Evolutionary conservation across 2,888 invertebrate genomes (phyloP).

Genomic region (Myathropa florea): DNA sequence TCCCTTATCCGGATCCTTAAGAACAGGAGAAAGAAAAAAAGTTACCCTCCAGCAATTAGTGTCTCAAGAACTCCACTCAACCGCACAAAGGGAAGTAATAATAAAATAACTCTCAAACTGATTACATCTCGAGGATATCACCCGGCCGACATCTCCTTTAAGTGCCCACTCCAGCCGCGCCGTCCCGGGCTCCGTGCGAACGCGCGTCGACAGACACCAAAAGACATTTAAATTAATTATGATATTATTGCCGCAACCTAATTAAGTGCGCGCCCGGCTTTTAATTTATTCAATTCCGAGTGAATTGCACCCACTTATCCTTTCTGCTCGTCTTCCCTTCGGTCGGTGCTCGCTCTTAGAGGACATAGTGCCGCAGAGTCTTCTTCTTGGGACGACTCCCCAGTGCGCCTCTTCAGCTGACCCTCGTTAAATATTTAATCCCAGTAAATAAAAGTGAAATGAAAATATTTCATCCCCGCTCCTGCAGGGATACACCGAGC

Average conservation of each 20-base stretch:
- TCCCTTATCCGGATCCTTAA: neutral
- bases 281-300: slow-evolving; percentile 65
- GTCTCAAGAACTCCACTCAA: slow-evolving; percentile 24
- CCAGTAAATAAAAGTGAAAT: slow-evolving; percentile 70
- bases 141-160: slow-evolving; percentile 34
- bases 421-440: slow-evolving; percentile 71
- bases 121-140: slow-evolving; percentile 39
- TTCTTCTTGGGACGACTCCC: neutral
- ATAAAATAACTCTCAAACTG: slow-evolving; percentile 44
- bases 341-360: neutral
- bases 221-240: slow-evolving; percentile 69
- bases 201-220: slow-evolving; percentile 52
- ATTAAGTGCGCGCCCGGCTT: slow-evolving; percentile 60
- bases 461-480: slow-evolving; percentile 57
- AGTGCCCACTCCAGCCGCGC: neutral
- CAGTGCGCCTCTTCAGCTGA: slow-evolving; percentile 21
- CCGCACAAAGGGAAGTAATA: slow-evolving; percentile 41
- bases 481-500: neutral
- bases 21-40: neutral
- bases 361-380: neutral
- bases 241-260: slow-evolving; percentile 67
- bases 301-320: slow-evolving; percentile 69
- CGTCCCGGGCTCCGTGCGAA: slow-evolving; percentile 10
- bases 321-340: slow-evolving; percentile 28
- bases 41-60: slow-evolving; percentile 38